Percentiles rank a stretch among this genome's conserved stretches.
phyloP scores from a whole-genome alignment of 2,113 vertebrate species.

The Phyllostomus hastatus region DNA sequence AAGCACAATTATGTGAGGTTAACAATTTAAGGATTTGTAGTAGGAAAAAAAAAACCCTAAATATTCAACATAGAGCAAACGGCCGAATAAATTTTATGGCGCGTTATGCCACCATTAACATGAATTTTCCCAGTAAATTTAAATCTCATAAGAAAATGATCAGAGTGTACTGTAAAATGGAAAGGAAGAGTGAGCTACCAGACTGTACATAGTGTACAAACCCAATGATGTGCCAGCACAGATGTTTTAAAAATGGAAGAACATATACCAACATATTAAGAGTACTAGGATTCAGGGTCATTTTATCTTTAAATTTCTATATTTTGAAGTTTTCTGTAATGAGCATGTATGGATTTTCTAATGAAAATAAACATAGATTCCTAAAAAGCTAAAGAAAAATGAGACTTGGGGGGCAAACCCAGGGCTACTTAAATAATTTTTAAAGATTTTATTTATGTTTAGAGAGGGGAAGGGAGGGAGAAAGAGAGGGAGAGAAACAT shows the following conservation, averaged over 20 bases:
- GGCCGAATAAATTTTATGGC: neutral
- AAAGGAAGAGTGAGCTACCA: neutral
- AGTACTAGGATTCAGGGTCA: neutral
- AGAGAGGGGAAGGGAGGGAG: too few relatives aligned
- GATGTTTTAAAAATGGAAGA: neutral
- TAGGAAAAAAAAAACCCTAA: neutral
- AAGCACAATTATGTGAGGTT: neutral
- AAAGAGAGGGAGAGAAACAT: too few relatives aligned
- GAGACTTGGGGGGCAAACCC: neutral
- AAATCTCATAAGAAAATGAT: neutral
- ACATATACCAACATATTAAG: neutral
- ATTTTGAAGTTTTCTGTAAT: neutral
- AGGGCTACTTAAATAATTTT: neutral
- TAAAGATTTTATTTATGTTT: too few relatives aligned
- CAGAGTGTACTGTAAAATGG: neutral
- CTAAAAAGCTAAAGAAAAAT: neutral
- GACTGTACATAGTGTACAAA: neutral
- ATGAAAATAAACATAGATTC: neutral
- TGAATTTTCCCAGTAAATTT: neutral
- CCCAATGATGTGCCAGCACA: neutral
- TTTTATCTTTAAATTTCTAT: neutral
- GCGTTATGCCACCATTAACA: neutral
- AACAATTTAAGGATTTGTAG: neutral
- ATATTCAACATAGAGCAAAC: constrained; percentile 13
- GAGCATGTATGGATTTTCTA: neutral